Evolutionary conservation across 2,797 vertebrate species (phyloP).

Genomic region (Artibeus lituratus): DNA sequence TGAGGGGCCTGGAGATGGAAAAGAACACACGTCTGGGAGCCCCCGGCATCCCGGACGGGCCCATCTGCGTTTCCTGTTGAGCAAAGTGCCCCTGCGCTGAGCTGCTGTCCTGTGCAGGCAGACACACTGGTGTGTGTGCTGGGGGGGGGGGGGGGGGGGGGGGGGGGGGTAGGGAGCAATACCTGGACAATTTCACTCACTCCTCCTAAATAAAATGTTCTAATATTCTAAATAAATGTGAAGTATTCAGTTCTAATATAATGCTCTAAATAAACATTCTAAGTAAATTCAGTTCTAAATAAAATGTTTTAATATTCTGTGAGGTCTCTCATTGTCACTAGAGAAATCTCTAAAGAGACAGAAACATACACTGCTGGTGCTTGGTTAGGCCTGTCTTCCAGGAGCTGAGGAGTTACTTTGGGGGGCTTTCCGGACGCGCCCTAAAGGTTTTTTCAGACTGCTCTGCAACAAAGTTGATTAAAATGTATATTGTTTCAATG

Average conservation of each 20-base stretch:
- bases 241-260: no score
- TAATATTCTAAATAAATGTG: conserved; percentile 69
- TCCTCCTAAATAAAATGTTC: background rate
- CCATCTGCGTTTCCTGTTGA: background rate
- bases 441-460: conserved; percentile 71
- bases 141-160: no score
- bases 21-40: background rate
- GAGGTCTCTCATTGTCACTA: conserved; percentile 83
- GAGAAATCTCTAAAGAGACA: conserved; percentile 86
- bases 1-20: background rate
- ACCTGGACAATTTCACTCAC: background rate
- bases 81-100: background rate
- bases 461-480: conserved; percentile 81
- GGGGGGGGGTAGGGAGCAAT: background rate
- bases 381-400: conserved; percentile 75
- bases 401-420: conserved; percentile 75
- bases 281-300: background rate
- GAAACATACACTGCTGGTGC: conserved; percentile 69
- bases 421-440: conserved; percentile 63
- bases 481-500: conserved; percentile 85
- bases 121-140: background rate
- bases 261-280: conserved; percentile 52
- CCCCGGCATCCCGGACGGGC: background rate
- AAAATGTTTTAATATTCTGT: conserved; percentile 73
- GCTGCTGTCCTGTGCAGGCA: background rate